A percentile compares a stretch with the other conserved stretches of the same genome.
phyloP scores from a whole-genome alignment of 2,113 vertebrate species.

The Thunnus maccoyii region DNA sequence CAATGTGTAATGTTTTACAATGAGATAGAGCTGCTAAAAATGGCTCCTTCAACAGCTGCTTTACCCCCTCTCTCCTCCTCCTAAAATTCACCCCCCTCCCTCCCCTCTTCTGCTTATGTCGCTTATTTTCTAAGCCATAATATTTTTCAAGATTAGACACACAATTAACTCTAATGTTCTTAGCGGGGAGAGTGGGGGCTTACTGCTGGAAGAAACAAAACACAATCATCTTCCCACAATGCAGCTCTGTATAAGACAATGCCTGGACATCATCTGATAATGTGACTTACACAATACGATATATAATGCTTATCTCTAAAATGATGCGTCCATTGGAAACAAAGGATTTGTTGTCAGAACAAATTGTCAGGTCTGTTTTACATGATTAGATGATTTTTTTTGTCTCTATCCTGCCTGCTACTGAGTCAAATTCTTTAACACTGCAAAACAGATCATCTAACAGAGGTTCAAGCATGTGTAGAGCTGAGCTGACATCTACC shows the following conservation, averaged over 20 bases:
- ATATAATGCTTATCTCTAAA: slow-evolving; percentile 41
- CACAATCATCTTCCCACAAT: slow-evolving; percentile 62
- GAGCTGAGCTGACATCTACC: slow-evolving; percentile 53
- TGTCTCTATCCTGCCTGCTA: background rate
- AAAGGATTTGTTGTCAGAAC: slow-evolving; percentile 21
- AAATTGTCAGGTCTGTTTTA: slow-evolving; percentile 33
- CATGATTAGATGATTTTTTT: background rate
- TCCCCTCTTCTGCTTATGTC: slow-evolving; percentile 46
- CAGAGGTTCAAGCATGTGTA: slow-evolving; percentile 25
- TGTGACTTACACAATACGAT: slow-evolving; percentile 44
- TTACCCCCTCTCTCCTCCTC: slow-evolving; percentile 17
- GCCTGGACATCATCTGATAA: slow-evolving; percentile 55
- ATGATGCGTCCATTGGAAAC: slow-evolving; percentile 18
- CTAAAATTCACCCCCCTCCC: slow-evolving; percentile 43
- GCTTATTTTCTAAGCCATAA: slow-evolving; percentile 61
- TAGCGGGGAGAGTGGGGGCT: slow-evolving; percentile 44
- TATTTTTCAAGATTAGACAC: slow-evolving; percentile 77
- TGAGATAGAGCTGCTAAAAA: slow-evolving; percentile 77
- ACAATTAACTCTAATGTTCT: slow-evolving; percentile 76
- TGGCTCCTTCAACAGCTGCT: slow-evolving; percentile 79
- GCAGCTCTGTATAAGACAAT: slow-evolving; percentile 52
- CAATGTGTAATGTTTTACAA: slow-evolving; percentile 79
- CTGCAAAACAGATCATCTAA: slow-evolving; percentile 22
- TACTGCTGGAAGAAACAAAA: slow-evolving; percentile 60
- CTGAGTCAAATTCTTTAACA: slow-evolving; percentile 1